Evolutionary conservation across 2,888 invertebrate species (phyloP), one percentile per base, ranked within the genome.

Genomic region (Clivina fossor): DNA sequence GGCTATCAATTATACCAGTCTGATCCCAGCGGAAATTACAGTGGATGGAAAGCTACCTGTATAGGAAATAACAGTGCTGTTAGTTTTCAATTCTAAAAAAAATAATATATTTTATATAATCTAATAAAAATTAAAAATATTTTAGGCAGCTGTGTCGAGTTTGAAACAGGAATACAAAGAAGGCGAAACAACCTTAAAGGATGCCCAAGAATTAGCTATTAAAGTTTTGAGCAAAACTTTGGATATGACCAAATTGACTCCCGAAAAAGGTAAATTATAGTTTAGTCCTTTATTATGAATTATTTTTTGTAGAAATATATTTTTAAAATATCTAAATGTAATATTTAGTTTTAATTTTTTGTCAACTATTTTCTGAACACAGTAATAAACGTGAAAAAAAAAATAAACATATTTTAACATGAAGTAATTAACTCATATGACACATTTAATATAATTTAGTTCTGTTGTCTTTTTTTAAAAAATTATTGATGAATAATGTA

Each of bases 1-100:
- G 99, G 96, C n/a, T 99, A 93, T 73, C 99, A 99, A 73, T 78
- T 99, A 26, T 99, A 99, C 75, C 99, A 99, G 71, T 98, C 97
- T 1, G 99, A 99, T 76, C 99, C 99, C 26, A 97, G 97, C 73
- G 99, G 99, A 20, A 95, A 99, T 77, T 99, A 99, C 71, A 93
- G 97, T 61, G 99, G 99, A 5, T 99, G 99, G 99, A 99, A 98
- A 73, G 99, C 98, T 0, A 99, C 99, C 11, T 99, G 99, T 74
- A 99, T 99, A 71, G 99, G 99, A 57, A 97, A 94, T 70, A 99
- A 99, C 70, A 94, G 96, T 72, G 91, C 95, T 62, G 91, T 90
- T 78, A 81, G 85, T 78, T 40, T 35, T 13, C 16, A n/a, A n/a
- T n/a, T n/a, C n/a, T n/a, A n/a, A n/a, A n/a, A n/a, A n/a, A n/a